Evolutionary conservation across 2,113 vertebrate genomes (phyloP).

Genomic region (Hippolais icterina): DNA sequence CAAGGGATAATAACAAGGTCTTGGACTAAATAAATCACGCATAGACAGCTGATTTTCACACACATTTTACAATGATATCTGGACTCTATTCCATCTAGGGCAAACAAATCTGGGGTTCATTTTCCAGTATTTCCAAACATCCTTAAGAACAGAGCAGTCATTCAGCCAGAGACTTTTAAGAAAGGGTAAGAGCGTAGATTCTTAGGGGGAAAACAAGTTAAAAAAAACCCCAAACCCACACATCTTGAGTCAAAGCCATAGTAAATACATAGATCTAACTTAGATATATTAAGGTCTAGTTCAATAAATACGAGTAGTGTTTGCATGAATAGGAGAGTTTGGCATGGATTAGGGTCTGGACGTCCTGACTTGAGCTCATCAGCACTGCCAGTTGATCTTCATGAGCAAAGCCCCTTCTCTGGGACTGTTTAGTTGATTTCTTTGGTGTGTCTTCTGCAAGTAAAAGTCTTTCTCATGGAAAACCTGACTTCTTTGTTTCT

Average conservation of each 20-base stretch:
- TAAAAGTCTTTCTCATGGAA: constrained; percentile 47
- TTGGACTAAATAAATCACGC: not conserved
- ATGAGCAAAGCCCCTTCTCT: not conserved
- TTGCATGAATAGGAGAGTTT: not conserved
- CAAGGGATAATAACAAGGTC: not conserved
- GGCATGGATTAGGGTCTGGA: not conserved
- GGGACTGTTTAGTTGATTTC: not conserved
- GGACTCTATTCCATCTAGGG: not conserved
- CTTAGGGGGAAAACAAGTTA: not conserved
- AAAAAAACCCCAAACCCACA: not conserved
- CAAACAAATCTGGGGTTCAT: not conserved
- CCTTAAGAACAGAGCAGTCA: not conserved
- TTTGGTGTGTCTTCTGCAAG: not conserved
- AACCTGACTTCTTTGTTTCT: constrained; percentile 71
- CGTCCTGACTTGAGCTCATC: not conserved
- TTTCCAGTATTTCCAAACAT: not conserved
- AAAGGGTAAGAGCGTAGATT: not conserved
- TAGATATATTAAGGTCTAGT: not conserved
- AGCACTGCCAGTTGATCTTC: not conserved
- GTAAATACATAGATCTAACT: not conserved
- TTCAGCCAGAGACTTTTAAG: not conserved
- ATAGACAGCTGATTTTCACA: not conserved
- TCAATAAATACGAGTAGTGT: not conserved
- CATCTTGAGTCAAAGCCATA: not conserved
- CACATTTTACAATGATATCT: not conserved